Base-by-base conservation (phyloP, 1,140 invertebrate genomes). In the Aphaenogaster rudis region DNA sequence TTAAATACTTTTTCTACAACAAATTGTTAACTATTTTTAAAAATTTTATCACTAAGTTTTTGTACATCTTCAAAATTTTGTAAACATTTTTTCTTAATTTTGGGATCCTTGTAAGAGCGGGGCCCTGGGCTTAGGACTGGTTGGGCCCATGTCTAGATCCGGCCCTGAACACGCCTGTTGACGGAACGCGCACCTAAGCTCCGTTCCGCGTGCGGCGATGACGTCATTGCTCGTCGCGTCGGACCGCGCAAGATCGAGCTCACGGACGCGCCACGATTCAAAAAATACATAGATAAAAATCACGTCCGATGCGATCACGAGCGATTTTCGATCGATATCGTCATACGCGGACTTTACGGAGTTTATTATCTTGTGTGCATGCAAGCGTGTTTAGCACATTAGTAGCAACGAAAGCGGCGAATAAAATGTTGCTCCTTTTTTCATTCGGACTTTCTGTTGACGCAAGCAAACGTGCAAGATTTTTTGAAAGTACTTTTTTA, bases 221-320 rank as follows among this genome's bases (percentile, higher is more conserved):
- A 69, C 66, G 66, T 69, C 66, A 69, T 69, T 42, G 42, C 11
- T 42, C 4, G n/a, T 48, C 45, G 21, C 36, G 57, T 15, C 33
- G 63, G 4, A 13, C 17, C 33, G 63, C 4, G 50, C 42, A 4
- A 71, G 42, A 71, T 39, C 33, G 33, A 52, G 21, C 7, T 4
- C 7, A 5, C 54, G 54, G 54, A 28, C 76, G 76, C 42, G 76
- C 42, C 15, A 15, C 17, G 28, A 17, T 64, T 79, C 28, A 50
- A 64, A 79, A 79, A 64, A 79, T 64, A 79, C 42, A 15, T n/a
- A 8, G 7, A 79, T 45, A 79, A 79, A 78, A 64, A 3, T 13
- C 15, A 33, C 4, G 59, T 6, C 21, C 17, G 42, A 64, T 78
- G 74, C 13, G 57, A 36, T 78, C 57, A 78, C 21, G 8, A 63